Conservation (phyloP, 2,797 vertebrate species). For the Lophura swinhoii region DNA sequence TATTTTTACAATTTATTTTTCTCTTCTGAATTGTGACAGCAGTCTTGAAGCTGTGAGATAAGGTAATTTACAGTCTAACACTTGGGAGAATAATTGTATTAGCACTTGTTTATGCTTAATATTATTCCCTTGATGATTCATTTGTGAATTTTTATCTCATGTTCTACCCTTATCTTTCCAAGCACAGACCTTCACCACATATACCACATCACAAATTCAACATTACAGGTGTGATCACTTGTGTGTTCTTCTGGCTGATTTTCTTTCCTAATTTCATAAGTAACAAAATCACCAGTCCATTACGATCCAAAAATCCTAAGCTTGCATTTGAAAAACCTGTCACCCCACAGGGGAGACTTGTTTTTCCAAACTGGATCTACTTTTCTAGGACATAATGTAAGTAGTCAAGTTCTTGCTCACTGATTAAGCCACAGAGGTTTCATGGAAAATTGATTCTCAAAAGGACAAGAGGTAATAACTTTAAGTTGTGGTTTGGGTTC, state of each 20-base stretch:
- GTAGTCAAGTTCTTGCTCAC: neutral
- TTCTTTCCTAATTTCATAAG: neutral
- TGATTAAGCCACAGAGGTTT: neutral
- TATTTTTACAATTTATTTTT: conserved; percentile 4
- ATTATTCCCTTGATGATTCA: neutral
- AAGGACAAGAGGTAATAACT: too few species aligned
- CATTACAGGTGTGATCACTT: neutral
- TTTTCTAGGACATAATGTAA: neutral
- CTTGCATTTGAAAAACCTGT: neutral
- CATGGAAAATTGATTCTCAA: neutral
- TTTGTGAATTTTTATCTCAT: conserved; percentile 21
- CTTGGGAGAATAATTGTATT: conserved; percentile 2
- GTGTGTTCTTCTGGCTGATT: neutral
- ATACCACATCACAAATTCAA: neutral
- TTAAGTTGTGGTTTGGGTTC: too few species aligned
- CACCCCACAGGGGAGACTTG: neutral
- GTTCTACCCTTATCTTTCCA: neutral
- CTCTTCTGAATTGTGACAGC: neutral
- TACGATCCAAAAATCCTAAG: neutral
- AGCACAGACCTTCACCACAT: neutral
- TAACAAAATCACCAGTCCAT: neutral
- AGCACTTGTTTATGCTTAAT: neutral
- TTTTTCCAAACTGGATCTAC: neutral
- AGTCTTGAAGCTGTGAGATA: neutral
- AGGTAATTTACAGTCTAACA: neutral